Conservation (phyloP, 30 jellyfish, hydroid and myxozoan species). For the Turritopsis rubra region DNA sequence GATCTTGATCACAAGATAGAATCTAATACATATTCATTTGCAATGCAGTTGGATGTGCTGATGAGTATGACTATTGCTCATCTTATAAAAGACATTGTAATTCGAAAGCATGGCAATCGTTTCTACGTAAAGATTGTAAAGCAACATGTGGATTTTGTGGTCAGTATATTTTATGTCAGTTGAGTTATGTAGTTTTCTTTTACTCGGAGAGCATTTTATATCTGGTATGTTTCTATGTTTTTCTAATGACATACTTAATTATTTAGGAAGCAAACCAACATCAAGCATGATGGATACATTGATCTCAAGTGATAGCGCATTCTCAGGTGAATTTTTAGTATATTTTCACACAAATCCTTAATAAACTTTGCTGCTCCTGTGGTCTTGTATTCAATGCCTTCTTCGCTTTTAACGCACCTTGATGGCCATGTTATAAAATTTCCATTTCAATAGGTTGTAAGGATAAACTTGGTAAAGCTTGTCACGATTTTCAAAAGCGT, state of each 20-base stretch:
- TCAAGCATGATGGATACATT: not conserved
- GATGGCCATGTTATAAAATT: not conserved
- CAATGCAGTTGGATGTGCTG: conserved; percentile 1
- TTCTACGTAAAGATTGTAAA: not conserved
- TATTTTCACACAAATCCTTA: too few relatives aligned
- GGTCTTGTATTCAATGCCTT: too few relatives aligned
- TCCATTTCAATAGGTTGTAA: not conserved
- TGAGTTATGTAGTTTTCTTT: too few relatives aligned
- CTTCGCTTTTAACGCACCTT: too few relatives aligned
- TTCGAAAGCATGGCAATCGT: conserved; percentile 13
- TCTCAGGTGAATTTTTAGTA: not conserved
- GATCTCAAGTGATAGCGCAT: not conserved
- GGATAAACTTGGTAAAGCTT: not conserved
- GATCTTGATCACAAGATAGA: too few relatives aligned
- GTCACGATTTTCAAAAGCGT: not conserved
- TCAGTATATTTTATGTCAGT: not conserved
- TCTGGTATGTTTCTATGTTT: not conserved
- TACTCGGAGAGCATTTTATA: too few relatives aligned
- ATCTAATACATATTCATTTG: too few relatives aligned
- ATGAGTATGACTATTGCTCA: not conserved
- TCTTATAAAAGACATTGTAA: not conserved
- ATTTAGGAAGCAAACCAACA: not conserved
- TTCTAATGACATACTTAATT: not conserved
- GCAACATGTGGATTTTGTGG: conserved; percentile 12
- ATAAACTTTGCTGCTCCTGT: too few relatives aligned